These are phyloP conservation scores for Drosophila colorata DNA, from an alignment of 2,888 invertebrate genomes.

Conservation along the genomic window DNA sequence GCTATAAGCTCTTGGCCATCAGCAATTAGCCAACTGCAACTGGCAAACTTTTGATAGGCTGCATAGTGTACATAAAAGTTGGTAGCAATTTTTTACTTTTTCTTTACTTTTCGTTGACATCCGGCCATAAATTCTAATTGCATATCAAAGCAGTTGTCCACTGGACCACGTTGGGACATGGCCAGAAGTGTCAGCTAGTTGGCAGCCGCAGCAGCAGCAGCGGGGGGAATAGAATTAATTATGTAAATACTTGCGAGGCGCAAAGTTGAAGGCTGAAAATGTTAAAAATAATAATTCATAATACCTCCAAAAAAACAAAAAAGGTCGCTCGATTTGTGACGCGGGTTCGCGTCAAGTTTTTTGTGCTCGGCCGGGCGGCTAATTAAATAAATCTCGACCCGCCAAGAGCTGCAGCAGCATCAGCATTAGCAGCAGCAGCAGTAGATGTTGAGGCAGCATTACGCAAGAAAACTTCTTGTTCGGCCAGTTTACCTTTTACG, in stretches of 20 bases:
- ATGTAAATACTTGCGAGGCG: conserved; percentile 32
- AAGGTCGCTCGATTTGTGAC: conserved; percentile 37
- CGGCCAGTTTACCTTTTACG: conserved; percentile 63
- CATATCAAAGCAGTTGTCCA: conserved; percentile 38
- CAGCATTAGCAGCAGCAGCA: conserved; percentile 1
- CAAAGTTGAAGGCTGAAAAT: conserved; percentile 11
- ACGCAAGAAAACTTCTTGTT: conserved; percentile 52
- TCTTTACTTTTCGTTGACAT: conserved; percentile 27
- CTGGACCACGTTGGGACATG: conserved; percentile 4
- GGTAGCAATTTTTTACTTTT: conserved; percentile 1
- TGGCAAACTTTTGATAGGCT: background rate
- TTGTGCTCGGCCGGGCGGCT: conserved; percentile 34
- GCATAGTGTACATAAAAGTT: conserved; percentile 3
- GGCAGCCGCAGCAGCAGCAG: conserved; percentile 1
- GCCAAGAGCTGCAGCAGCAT: conserved; percentile 11
- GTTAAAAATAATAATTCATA: conserved; percentile 32
- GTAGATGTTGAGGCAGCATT: conserved; percentile 37
- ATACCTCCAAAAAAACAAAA: conserved; percentile 23
- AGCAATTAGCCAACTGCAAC: conserved; percentile 3
- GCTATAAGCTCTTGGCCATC: too few relatives aligned
- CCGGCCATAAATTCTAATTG: conserved; percentile 54
- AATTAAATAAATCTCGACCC: conserved; percentile 53
- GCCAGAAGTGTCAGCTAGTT: conserved; percentile 7
- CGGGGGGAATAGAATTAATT: conserved; percentile 38
- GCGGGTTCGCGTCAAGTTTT: conserved; percentile 25